Evolutionary conservation across 30 jellyfish, hydroid and myxozoan species (phyloP).

Genomic region (Rhopilema esculentum): DNA sequence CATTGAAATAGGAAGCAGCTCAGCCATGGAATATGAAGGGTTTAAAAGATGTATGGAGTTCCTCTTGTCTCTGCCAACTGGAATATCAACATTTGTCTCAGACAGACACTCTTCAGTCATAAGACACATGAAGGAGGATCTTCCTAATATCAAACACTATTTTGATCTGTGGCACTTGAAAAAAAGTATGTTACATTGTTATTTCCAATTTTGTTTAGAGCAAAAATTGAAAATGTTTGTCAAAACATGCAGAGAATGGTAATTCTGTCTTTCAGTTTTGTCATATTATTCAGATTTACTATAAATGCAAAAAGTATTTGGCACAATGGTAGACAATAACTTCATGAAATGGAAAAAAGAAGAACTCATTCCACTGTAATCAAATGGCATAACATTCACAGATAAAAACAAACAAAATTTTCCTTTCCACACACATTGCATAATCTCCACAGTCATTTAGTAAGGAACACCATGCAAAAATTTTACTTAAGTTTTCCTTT

Average conservation of each 20-base stretch:
- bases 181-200: slow-evolving; percentile 14
- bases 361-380: neutral
- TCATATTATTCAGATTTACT: neutral
- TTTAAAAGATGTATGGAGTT: slow-evolving; percentile 4
- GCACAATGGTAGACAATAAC: neutral
- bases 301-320: neutral
- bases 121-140: slow-evolving; percentile 17
- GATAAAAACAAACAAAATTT: neutral
- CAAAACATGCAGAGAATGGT: neutral
- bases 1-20: slow-evolving; percentile 5
- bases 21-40: slow-evolving; percentile 8
- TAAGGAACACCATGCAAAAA: neutral
- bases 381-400: neutral
- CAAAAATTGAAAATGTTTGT: neutral
- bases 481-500: neutral
- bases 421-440: neutral
- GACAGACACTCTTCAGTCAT: slow-evolving; percentile 34
- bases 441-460: neutral
- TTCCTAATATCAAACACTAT: slow-evolving; percentile 1
- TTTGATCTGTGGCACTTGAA: slow-evolving; percentile 58
- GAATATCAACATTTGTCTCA: slow-evolving; percentile 14
- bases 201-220: neutral
- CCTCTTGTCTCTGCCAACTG: neutral
- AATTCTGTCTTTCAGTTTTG: neutral
- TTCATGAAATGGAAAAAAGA: neutral